These are phyloP conservation scores for Dissostichus mawsoni DNA, from an alignment of 2,113 vertebrate genomes.

Conservation along the genomic window DNA sequence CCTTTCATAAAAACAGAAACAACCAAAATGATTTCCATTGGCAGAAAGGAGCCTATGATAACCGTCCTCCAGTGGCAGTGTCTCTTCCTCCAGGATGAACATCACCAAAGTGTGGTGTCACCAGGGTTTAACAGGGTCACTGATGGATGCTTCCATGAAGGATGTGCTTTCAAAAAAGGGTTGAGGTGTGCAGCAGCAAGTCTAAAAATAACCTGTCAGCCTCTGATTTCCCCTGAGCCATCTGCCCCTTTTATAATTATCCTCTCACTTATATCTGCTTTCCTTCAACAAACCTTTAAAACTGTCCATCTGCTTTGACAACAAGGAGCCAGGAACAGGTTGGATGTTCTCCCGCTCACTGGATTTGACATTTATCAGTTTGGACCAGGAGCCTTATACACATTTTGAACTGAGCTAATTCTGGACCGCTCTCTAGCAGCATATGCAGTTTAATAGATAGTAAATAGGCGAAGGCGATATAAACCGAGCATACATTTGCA, in stretches of 20 bases:
- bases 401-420: background rate
- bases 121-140: constrained; percentile 58
- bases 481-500: constrained; percentile 10
- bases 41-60: background rate
- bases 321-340: constrained; percentile 8
- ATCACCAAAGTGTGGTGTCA: constrained; percentile 57
- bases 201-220: constrained; percentile 78
- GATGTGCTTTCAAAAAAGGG: constrained; percentile 69
- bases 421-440: background rate
- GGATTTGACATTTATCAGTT: constrained; percentile 19
- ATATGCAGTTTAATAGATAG: constrained; percentile 24
- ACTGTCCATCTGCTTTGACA: constrained; percentile 52
- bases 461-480: background rate
- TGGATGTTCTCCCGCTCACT: constrained; percentile 12
- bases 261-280: constrained; percentile 64
- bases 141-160: constrained; percentile 61
- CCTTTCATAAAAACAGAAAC: background rate
- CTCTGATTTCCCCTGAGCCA: constrained; percentile 67
- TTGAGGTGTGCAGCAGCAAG: constrained; percentile 64
- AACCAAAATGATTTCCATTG: background rate
- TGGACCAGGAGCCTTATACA: background rate
- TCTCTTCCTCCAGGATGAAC: constrained; percentile 40
- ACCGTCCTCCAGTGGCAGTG: no score
- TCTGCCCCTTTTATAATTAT: constrained; percentile 77
- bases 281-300: constrained; percentile 38